Evolutionary conservation across 2,113 vertebrate genomes (phyloP).

Genomic region (Callospermophilus lateralis): DNA sequence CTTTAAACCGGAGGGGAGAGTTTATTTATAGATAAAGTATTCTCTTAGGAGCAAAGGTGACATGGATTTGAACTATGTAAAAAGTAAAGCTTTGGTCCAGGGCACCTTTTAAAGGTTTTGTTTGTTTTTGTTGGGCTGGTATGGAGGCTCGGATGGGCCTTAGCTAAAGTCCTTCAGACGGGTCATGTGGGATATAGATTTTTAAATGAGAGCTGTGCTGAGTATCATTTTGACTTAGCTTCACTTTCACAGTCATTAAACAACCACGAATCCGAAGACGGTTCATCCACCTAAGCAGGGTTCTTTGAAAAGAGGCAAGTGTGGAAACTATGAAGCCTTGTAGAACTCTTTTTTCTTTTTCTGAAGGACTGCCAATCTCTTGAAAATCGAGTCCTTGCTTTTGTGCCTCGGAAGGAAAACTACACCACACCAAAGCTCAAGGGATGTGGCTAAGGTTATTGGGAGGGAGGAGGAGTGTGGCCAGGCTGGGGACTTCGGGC

Average conservation of each 20-base stretch:
- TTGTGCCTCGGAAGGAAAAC: conserved; percentile 49
- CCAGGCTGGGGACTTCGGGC: not conserved
- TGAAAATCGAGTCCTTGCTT: conserved; percentile 22
- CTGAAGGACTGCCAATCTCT: not conserved
- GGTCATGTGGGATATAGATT: not conserved
- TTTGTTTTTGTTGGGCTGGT: not conserved
- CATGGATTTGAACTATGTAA: not conserved
- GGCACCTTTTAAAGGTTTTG: not conserved
- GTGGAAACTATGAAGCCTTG: conserved; percentile 31
- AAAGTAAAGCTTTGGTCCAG: not conserved
- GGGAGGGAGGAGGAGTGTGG: not conserved
- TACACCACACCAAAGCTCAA: not conserved
- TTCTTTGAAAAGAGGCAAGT: not conserved
- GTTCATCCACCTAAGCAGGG: not conserved
- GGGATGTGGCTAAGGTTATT: not conserved
- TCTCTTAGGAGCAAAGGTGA: conserved; percentile 43
- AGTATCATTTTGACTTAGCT: not conserved
- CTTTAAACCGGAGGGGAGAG: not conserved
- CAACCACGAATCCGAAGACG: not conserved
- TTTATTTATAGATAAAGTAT: conserved; percentile 17
- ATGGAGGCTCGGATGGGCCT: not conserved
- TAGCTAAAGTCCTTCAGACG: not conserved
- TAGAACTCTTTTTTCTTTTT: not conserved
- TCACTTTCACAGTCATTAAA: not conserved
- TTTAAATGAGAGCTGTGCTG: not conserved